Evolutionary conservation across 1,140 invertebrate species (phyloP).

Genomic region (Drosophila rufa): DNA sequence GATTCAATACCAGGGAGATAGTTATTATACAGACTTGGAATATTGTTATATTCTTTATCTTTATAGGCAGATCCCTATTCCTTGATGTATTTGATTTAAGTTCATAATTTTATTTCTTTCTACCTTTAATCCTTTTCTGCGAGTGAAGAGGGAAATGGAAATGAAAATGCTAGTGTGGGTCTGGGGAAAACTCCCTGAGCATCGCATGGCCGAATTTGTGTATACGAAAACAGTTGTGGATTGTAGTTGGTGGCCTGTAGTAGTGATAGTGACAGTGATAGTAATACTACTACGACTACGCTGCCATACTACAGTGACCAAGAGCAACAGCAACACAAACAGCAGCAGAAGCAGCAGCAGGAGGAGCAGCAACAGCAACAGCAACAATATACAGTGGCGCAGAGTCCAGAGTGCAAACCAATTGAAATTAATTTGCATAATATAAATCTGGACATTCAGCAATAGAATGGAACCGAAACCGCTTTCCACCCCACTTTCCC

Average conservation of each 20-base stretch:
- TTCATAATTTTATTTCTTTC: background rate
- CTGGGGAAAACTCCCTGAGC: constrained; percentile 16
- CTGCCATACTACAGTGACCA: constrained; percentile 28
- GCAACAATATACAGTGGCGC: constrained; percentile 47
- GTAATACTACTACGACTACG: constrained; percentile 44
- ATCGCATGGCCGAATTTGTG: constrained; percentile 62
- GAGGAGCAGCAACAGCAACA: constrained; percentile 23
- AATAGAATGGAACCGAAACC: constrained; percentile 63
- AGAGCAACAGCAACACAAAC: constrained; percentile 56
- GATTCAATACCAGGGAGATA: no score
- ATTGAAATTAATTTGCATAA: constrained; percentile 84
- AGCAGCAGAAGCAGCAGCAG: constrained; percentile 32
- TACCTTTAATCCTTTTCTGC: background rate
- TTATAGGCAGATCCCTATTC: background rate
- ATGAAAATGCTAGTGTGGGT: constrained; percentile 8
- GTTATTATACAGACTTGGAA: no score
- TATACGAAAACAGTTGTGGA: constrained; percentile 58
- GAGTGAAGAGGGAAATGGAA: background rate
- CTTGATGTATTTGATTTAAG: no score
- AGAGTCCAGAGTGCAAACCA: constrained; percentile 78
- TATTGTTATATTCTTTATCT: no score
- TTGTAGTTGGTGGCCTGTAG: constrained; percentile 18
- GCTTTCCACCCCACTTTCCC: constrained; percentile 26
- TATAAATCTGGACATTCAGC: constrained; percentile 75
- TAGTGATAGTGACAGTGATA: constrained; percentile 42